phyloP scores from a whole-genome alignment of 2,797 vertebrate genomes.

The Artibeus jamaicensis region DNA sequence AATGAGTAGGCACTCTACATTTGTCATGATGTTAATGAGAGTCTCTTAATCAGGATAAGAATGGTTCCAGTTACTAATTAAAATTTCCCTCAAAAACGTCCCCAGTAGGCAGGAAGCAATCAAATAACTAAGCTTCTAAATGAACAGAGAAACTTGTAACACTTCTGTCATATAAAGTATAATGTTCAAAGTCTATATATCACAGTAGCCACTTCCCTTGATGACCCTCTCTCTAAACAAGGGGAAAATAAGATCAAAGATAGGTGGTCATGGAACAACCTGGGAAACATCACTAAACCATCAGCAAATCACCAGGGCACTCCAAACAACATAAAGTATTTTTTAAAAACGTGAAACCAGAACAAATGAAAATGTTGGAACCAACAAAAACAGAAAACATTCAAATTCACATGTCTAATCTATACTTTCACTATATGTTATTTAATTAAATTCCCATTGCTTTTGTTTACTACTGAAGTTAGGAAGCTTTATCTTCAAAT shows the following conservation, averaged over 20 bases:
- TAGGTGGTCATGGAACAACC: neutral
- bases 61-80: neutral
- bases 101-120: neutral
- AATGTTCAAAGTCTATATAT: neutral
- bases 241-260: neutral
- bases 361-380: neutral
- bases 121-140: neutral
- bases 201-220: neutral
- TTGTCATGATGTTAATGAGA: neutral
- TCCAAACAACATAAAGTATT: neutral
- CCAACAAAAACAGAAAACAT: neutral
- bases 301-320: neutral
- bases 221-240: neutral
- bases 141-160: neutral
- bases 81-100: neutral
- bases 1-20: neutral
- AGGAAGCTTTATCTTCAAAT: neutral
- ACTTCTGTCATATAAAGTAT: neutral
- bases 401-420: neutral
- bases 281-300: neutral
- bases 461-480: neutral
- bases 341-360: neutral
- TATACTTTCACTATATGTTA: neutral
- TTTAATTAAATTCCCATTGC: neutral
- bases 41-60: neutral